These are phyloP conservation scores for Calonectris borealis DNA, from an alignment of 2,113 vertebrate genomes.

Conservation along the genomic window DNA sequence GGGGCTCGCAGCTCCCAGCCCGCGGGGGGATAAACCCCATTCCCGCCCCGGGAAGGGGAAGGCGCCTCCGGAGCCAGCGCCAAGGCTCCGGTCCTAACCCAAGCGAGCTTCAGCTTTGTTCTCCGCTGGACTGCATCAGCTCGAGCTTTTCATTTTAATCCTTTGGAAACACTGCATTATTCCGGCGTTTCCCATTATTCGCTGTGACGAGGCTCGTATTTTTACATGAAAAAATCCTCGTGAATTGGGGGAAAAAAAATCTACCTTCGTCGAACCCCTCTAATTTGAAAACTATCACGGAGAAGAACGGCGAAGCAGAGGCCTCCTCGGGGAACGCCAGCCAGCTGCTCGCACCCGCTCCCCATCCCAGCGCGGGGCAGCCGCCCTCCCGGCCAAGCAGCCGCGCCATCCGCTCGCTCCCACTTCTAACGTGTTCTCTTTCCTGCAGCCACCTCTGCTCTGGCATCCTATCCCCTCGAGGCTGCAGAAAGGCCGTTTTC, in stretches of 20 bases:
- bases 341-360: neutral
- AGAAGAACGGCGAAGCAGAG: neutral
- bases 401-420: accelerated
- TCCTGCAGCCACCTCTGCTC: accelerated
- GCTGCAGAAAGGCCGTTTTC: neutral
- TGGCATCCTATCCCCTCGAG: accelerated
- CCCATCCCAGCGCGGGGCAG: neutral
- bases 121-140: neutral
- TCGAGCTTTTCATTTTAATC: neutral
- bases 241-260: neutral
- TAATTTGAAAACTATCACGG: neutral
- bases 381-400: neutral
- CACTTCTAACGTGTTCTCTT: accelerated
- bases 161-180: neutral
- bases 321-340: neutral
- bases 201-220: neutral
- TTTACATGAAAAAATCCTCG: neutral
- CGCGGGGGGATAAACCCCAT: accelerated
- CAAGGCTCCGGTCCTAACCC: neutral
- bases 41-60: accelerated
- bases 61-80: too few relatives aligned
- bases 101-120: neutral
- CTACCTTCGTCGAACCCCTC: neutral
- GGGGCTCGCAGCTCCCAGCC: neutral
- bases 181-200: neutral